Conservation (phyloP, 2,888 invertebrate species). For the Drosophila ezoana region DNA sequence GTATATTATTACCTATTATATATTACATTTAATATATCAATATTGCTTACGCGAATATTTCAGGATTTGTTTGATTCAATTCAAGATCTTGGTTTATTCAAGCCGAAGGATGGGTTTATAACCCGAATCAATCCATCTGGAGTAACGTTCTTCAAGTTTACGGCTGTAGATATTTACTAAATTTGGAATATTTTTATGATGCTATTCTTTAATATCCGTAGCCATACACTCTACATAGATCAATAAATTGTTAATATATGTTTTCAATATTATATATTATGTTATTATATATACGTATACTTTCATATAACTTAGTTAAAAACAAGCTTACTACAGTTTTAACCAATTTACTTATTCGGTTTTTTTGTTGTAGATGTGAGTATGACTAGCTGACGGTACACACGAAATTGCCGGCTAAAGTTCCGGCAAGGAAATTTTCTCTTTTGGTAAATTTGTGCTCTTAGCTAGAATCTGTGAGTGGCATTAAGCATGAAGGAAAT, state of each 20-base stretch:
- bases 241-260: not conserved
- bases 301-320: not conserved
- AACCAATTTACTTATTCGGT: not conserved
- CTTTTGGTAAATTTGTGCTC: conserved; percentile 39
- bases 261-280: not conserved
- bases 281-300: not conserved
- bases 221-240: not conserved
- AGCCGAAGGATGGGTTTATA: conserved; percentile 47
- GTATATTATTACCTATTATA: not conserved
- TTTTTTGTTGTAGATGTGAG: not conserved
- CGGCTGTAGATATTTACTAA: conserved; percentile 31
- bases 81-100: conserved; percentile 27
- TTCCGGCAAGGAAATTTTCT: conserved; percentile 43
- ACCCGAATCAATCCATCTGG: conserved; percentile 73
- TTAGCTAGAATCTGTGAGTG: conserved; percentile 28
- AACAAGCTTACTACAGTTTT: not conserved
- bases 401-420: not conserved
- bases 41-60: not conserved
- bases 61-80: conserved; percentile 68
- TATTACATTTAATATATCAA: not conserved
- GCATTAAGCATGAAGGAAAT: conserved; percentile 22
- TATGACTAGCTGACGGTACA: not conserved
- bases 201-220: no score
- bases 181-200: no score
- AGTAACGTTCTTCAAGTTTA: conserved; percentile 75